Base-by-base conservation (phyloP, 2,113 vertebrate species). In the Anthoscopus minutus region DNA sequence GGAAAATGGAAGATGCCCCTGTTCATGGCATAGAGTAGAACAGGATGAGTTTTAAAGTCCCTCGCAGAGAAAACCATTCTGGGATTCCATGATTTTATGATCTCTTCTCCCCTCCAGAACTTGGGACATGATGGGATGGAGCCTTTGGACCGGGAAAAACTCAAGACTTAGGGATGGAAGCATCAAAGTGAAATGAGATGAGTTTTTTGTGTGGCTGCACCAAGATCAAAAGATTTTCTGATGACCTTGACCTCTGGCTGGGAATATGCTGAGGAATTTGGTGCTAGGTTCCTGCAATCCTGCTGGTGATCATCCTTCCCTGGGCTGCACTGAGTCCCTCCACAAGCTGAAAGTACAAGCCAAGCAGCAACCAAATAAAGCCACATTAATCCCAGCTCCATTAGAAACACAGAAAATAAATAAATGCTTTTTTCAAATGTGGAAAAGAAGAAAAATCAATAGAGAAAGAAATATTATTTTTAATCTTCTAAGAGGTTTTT, bases 401-500 rank as follows among this genome's bases (percentile, higher is more conserved):
- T 96, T 98, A 96, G 97, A 97, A 98, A 98, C 96, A 97, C 66
- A 96, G 97, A 85, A 97, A 96, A 97, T 97, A 97, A 97, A 98
- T 98, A 97, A 98, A 97, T 97, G 93, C 81, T 93, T 93, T 95
- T 98, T 96, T 96, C 96, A 96, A 97, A 97, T 97, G 96, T 81
- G 95, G 83, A 76, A 95, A 89, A 98, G 97, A 85, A 92, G 95
- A 96, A 97, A 98, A 98, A 97, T 98, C 97, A 97, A 97, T 97
- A 98, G 90, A 83, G 92, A 96, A 97, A 98, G 98, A 97, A 98
- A 98, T 98, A 97, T 97, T 98, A 98, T 98, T 98, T 98, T 98
- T 98, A 98, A 98, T 97, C 97, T 98, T 98, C 97, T 96, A 97
- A 98, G 97, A 96, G 96, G 79, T 97, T 98, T 98, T n/a, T 98